Evolutionary conservation across 2,797 vertebrate genomes (phyloP).

Genomic region (Acanthurus lineatus): DNA sequence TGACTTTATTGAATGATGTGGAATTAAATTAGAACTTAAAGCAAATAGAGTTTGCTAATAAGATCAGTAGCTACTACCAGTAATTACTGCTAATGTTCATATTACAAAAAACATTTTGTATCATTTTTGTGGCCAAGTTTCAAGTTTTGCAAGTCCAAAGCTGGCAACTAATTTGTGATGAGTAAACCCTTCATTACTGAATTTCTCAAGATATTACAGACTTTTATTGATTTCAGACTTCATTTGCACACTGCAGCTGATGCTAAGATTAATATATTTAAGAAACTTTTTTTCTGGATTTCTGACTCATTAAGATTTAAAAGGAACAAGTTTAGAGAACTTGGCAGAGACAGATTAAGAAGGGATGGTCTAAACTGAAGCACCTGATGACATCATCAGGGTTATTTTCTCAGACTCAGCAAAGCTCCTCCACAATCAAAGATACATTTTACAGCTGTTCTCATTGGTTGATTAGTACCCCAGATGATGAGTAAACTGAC

Average conservation of each 20-base stretch:
- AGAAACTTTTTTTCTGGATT: neutral
- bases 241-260: neutral
- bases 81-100: neutral
- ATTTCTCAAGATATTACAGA: neutral
- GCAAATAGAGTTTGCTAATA: neutral
- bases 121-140: neutral
- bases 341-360: neutral
- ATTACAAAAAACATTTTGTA: neutral
- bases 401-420: neutral
- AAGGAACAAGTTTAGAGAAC: neutral
- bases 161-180: neutral
- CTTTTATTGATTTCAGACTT: neutral
- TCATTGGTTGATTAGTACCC: too few species aligned
- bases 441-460: neutral
- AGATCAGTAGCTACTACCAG: neutral
- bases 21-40: neutral
- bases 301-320: neutral
- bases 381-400: neutral
- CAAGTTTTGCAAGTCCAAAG: too few species aligned
- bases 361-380: neutral
- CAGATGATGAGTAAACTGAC: neutral
- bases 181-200: neutral
- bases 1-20: neutral
- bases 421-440: neutral
- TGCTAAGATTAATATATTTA: neutral